These are phyloP conservation scores for Eumeta japonica DNA, from an alignment of 1,140 invertebrate genomes.

Conservation along the genomic window DNA sequence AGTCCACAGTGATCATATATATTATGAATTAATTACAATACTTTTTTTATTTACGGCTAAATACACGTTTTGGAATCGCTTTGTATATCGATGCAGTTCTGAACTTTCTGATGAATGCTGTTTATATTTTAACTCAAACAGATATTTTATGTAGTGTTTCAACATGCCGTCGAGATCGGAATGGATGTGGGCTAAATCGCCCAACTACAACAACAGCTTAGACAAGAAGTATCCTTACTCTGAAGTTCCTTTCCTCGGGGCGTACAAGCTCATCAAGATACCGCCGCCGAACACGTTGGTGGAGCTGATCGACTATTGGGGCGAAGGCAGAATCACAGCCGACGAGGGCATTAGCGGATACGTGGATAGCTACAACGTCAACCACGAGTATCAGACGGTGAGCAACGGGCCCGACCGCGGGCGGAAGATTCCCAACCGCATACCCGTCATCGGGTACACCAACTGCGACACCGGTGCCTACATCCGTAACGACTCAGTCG, in stretches of 20 bases:
- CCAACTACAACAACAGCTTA: conserved; percentile 11
- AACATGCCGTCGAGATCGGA: neutral
- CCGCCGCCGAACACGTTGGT: conserved; percentile 9
- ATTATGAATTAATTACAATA: no score
- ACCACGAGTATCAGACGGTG: conserved; percentile 15
- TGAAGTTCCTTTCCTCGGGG: conserved; percentile 14
- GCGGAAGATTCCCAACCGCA: conserved; percentile 20
- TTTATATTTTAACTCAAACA: no score
- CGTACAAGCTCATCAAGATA: conserved; percentile 16
- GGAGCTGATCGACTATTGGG: conserved; percentile 21
- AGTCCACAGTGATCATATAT: no score
- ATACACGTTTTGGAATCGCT: no score
- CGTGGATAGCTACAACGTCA: conserved; percentile 18
- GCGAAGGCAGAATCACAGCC: conserved; percentile 14
- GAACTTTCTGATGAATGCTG: no score
- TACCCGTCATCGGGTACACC: conserved; percentile 15
- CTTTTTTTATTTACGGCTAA: no score
- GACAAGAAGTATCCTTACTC: conserved; percentile 1
- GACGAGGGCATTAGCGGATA: conserved; percentile 11
- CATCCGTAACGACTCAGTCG: conserved; percentile 16
- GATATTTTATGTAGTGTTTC: no score
- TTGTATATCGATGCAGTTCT: no score
- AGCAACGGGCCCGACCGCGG: conserved; percentile 14
- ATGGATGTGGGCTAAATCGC: conserved; percentile 7
- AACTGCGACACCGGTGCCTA: conserved; percentile 17